These are phyloP conservation scores for Porites rus DNA, from an alignment of 92 coral and sea anemone genomes.

Conservation along the genomic window DNA sequence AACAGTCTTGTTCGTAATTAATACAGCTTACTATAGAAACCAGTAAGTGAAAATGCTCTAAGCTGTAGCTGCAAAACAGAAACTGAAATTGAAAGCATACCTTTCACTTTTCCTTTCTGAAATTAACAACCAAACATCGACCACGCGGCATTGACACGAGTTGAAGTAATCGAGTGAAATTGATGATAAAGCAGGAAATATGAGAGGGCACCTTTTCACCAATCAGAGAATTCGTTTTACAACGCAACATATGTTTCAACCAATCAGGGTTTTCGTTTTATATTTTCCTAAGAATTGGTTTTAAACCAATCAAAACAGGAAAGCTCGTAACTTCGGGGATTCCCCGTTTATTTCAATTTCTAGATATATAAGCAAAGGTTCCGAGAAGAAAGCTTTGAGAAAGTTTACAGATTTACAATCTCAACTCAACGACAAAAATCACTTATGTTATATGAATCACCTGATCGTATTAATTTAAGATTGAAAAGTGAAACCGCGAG, in stretches of 20 bases:
- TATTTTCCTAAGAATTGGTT: not conserved
- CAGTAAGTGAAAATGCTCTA: not conserved
- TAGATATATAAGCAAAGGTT: not conserved
- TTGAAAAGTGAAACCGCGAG: too few relatives aligned
- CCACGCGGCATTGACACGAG: constrained; percentile 14
- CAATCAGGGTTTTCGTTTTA: constrained; percentile 4
- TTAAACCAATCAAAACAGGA: constrained; percentile 20
- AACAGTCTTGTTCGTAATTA: not conserved
- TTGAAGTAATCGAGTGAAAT: not conserved
- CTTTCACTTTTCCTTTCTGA: not conserved
- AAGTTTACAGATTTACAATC: too few relatives aligned
- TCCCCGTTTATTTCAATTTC: constrained; percentile 25
- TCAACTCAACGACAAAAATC: too few relatives aligned
- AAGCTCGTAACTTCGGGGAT: constrained; percentile 9
- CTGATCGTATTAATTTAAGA: too few relatives aligned
- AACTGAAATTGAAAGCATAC: constrained; percentile 6
- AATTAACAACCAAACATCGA: not conserved
- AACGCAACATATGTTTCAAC: not conserved
- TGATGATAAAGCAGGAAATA: constrained; percentile 35
- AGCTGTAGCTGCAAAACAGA: not conserved
- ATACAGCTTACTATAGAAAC: too few relatives aligned
- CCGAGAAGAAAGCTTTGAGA: too few relatives aligned
- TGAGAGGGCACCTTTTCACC: constrained; percentile 1
- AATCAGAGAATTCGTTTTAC: not conserved
- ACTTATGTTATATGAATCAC: too few relatives aligned